Percentiles rank a stretch among this genome's conserved stretches.
Evolutionary conservation across 2,113 vertebrate genomes (phyloP).

Genomic region (Hippotragus niger): DNA sequence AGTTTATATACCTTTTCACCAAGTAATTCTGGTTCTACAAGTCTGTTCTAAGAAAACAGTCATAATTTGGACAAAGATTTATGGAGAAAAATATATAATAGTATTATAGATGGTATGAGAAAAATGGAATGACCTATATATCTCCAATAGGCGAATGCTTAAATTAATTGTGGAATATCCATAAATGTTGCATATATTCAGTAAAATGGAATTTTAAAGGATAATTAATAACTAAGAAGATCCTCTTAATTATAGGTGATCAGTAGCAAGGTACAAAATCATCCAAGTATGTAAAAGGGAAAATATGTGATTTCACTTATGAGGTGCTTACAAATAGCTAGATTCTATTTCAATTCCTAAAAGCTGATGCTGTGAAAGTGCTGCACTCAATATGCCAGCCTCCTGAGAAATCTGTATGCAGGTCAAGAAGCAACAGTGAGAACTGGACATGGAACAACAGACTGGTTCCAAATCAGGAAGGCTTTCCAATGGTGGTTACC

Average conservation of each 20-base stretch:
- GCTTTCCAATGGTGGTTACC: neutral
- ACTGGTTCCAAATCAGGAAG: neutral
- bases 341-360: neutral
- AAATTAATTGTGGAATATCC: slow-evolving; percentile 2
- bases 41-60: neutral
- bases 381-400: neutral
- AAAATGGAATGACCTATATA: neutral
- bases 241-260: neutral
- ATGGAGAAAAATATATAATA: neutral
- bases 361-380: neutral
- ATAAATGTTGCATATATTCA: neutral
- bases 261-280: neutral
- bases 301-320: neutral
- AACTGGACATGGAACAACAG: neutral
- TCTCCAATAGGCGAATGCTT: neutral
- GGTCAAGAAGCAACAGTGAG: neutral
- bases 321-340: neutral
- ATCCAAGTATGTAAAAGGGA: neutral
- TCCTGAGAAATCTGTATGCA: neutral
- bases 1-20: slow-evolving; percentile 3
- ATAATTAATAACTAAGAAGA: neutral
- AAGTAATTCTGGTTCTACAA: neutral
- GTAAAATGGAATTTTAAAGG: slow-evolving; percentile 17
- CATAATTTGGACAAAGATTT: slow-evolving; percentile 2
- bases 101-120: neutral